These are phyloP conservation scores for Meiosimyza decipiens DNA, from an alignment of 2,888 invertebrate species.

Conservation along the genomic window DNA sequence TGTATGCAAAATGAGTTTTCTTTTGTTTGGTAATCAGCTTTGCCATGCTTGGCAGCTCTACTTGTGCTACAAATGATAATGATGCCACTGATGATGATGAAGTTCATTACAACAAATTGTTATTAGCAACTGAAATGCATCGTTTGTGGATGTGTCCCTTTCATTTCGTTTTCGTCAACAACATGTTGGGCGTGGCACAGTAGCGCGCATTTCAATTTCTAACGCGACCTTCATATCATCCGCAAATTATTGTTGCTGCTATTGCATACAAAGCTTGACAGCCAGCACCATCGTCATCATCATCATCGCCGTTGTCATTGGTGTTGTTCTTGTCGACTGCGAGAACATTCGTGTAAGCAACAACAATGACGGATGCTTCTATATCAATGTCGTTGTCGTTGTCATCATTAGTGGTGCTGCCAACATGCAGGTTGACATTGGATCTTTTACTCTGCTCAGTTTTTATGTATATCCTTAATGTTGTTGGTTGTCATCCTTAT, in stretches of 20 bases:
- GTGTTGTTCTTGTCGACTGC: slow-evolving; percentile 15
- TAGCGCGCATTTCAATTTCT: slow-evolving; percentile 7
- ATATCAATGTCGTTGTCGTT: not conserved
- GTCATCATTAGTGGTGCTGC: not conserved
- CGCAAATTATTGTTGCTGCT: not conserved
- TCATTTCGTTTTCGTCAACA: not conserved
- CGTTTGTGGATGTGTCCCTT: not conserved
- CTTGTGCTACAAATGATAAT: not conserved
- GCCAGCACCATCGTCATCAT: not conserved
- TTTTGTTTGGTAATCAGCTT: too few species aligned
- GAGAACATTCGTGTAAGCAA: not conserved
- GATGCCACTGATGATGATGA: not conserved
- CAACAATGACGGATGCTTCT: too few species aligned
- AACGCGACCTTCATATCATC: not conserved
- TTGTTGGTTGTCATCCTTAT: not conserved
- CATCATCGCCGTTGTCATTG: not conserved
- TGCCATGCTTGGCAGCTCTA: too few species aligned
- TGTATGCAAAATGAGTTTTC: too few species aligned
- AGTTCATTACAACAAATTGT: slow-evolving; percentile 10
- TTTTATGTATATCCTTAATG: not conserved
- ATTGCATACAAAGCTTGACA: too few species aligned
- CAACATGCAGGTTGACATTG: not conserved
- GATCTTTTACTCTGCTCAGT: not conserved
- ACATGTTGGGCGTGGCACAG: not conserved
- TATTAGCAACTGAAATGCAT: slow-evolving; percentile 9